Base-by-base conservation (phyloP, 2,888 invertebrate species). In the Callosobruchus maculatus region DNA sequence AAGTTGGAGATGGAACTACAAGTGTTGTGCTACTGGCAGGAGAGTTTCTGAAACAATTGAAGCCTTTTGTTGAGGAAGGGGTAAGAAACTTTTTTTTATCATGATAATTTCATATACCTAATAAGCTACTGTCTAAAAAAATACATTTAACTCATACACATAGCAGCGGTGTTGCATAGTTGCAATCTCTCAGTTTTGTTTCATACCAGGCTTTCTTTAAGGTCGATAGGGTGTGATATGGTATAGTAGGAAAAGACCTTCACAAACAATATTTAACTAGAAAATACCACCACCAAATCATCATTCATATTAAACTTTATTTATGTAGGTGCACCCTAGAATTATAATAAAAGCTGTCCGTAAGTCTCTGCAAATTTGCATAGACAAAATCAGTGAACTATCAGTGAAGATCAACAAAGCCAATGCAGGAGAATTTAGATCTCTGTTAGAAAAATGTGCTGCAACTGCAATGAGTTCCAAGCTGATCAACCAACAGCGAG, bases 1-100 rank as follows among this genome's bases (percentile, higher is more conserved):
- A 98, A 93, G 98, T 99, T 73, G 99, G 99, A 3, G 99, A 99
- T 88, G 99, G 99, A 7, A 99, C 99, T 13, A 99, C 99, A 0
- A 97, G 96, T 73, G 99, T 99, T 30, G 98, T 99, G 1, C 89
- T 99, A 75, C 87, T 99, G 72, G 97, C 99, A 49, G 97, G 97
- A 20, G 99, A 99, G 88, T 94, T 98, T 79, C 88, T 99, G 80
- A 98, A 97, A 87, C 95, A 97, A 85, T 90, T 97, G 79, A 99
- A 99, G 86, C 94, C 96, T 0, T 98, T 95, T 83, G 92, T 99
- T 31, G 99, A 99, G 85, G 99, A 99, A 87, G 98, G 98, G 20
- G 94, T 95, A 26, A 13, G 49, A 4, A 26, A 2, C 26, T 26
- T n/a, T n/a, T n/a, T n/a, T n/a, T n/a, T 26, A 7, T 26, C 2